Evolutionary conservation across 2,797 vertebrate genomes (phyloP).

Genomic region (Rhinella marina): DNA sequence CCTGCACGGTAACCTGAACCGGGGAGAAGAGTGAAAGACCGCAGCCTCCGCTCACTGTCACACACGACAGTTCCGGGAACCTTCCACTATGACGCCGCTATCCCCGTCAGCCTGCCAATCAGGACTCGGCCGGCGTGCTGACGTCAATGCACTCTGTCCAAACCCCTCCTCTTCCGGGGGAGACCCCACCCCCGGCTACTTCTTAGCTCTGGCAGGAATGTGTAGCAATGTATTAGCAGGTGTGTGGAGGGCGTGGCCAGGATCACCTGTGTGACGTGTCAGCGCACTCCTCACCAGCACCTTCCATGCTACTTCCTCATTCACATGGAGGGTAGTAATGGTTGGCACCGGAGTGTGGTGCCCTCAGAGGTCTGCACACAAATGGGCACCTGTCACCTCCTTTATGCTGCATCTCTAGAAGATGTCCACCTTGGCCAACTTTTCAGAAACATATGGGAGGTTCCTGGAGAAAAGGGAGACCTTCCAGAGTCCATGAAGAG

Average conservation of each 20-base stretch:
- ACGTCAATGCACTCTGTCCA: background rate
- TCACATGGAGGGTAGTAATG: too few species aligned
- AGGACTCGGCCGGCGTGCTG: background rate
- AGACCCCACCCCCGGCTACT: background rate
- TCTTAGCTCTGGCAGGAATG: background rate
- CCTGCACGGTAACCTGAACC: background rate
- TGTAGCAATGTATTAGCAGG: background rate
- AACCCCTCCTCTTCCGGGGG: conserved; percentile 20
- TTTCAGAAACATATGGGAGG: too few species aligned
- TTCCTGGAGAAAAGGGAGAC: too few species aligned
- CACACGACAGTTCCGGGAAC: conserved; percentile 60
- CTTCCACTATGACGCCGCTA: conserved; percentile 33
- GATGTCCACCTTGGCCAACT: too few species aligned
- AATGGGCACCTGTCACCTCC: too few species aligned
- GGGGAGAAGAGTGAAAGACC: background rate
- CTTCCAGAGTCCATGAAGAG: too few species aligned
- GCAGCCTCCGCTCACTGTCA: conserved; percentile 22
- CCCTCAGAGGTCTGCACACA: too few species aligned
- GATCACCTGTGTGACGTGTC: conserved; percentile 33
- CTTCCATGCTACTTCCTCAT: too few species aligned
- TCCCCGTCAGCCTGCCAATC: conserved; percentile 13
- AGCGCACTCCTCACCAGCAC: too few species aligned
- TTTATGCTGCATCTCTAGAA: too few species aligned
- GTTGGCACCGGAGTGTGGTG: too few species aligned
- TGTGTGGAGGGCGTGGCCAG: background rate